Base-by-base conservation (phyloP, 1,140 invertebrate genomes). In the Dufourea novaeangliae region DNA sequence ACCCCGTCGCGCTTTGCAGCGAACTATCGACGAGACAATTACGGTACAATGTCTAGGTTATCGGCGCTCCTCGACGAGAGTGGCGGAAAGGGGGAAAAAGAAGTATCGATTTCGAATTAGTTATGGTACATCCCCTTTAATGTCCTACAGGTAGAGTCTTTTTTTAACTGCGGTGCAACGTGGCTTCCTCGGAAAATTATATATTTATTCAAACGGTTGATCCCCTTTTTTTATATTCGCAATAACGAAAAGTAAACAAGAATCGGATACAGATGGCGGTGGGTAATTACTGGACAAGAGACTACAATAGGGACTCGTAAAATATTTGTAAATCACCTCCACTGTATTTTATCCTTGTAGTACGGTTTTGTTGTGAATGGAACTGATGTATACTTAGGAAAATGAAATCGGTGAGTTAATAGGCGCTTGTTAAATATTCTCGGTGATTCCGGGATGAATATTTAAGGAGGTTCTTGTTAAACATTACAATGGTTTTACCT, bases 51-150 rank as follows among this genome's bases (percentile, higher is more conserved):
- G 59, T 62, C 59, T 62, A 62, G 59, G 59, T 62, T 62, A 62
- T 22, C 8, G 59, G 32, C 11, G 59, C 12, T 3, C 20, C n/a
- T 20, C 10, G 54, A 25, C 12, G 22, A 6, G 14, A 2, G 27
- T 7, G 14, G 11, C 1, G 25, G 20, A 34, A 34, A n/a, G 0
- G 7, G 20, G 14, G 12, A 29, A 34, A 10, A 2, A 27, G 12
- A 6, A 3, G 44, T 77, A 77, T 77, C 68, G 75, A 77, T 77
- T 77, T 54, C 57, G 27, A 62, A 70, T 70, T 77, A 77, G 56
- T 62, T 63, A 59, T 37, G 17, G 34, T 37, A 52, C 27, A 54
- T 77, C 75, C 68, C 29, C 75, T 77, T 77, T 77, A 77, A 63
- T 17, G 46, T 77, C 34, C 75, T 41, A 11, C 34, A 54, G 67